Evolutionary conservation across 2,888 invertebrate genomes (phyloP).

Genomic region (Xestoiulus laeticollis): DNA sequence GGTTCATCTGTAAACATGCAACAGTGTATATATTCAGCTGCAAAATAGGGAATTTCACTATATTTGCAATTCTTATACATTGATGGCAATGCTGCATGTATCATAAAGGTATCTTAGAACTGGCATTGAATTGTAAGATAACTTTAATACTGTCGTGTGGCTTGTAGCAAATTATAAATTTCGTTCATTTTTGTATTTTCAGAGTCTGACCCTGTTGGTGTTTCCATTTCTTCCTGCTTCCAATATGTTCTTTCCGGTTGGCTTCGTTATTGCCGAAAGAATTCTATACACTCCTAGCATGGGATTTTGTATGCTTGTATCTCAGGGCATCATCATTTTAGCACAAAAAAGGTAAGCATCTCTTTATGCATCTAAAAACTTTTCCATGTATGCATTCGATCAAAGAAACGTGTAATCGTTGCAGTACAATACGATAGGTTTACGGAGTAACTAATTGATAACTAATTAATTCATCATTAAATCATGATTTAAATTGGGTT

Average conservation of each 20-base stretch:
- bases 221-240: slow-evolving; percentile 95
- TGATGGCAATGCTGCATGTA: too few species aligned
- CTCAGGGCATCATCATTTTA: slow-evolving; percentile 75
- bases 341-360: slow-evolving; percentile 58
- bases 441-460: background rate
- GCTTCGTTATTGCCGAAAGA: slow-evolving; percentile 95
- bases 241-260: slow-evolving; percentile 96
- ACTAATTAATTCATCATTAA: too few species aligned
- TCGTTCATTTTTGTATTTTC: slow-evolving; percentile 58
- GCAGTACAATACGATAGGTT: background rate
- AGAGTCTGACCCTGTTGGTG: slow-evolving; percentile 86
- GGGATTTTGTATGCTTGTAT: slow-evolving; percentile 94
- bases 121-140: too few species aligned
- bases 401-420: background rate
- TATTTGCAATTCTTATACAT: too few species aligned
- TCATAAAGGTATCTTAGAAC: too few species aligned
- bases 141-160: too few species aligned
- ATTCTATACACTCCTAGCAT: slow-evolving; percentile 96
- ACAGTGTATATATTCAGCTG: too few species aligned
- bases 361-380: background rate
- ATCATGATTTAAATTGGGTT: too few species aligned
- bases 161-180: background rate
- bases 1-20: too few species aligned
- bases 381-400: too few species aligned
- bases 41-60: too few species aligned